Evolutionary conservation across 2,888 invertebrate genomes (phyloP).

Genomic region (Suillia variegata): DNA sequence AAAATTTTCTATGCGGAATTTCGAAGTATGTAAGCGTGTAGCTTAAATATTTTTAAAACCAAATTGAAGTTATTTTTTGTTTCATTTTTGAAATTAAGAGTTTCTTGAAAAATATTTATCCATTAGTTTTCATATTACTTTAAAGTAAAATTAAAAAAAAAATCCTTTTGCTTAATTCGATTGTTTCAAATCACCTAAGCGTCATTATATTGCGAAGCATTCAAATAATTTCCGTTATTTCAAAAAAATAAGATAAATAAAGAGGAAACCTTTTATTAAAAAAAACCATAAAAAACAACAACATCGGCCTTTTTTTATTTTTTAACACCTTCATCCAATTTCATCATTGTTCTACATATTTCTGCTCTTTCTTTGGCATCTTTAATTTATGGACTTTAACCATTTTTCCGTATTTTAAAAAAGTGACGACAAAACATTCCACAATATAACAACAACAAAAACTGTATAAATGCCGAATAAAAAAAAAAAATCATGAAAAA

Average conservation of each 20-base stretch:
- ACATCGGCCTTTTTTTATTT: slow-evolving; percentile 46
- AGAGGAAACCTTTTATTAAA: too few relatives aligned
- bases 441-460: slow-evolving; percentile 56
- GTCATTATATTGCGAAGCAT: too few relatives aligned
- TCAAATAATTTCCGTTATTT: slow-evolving; percentile 21
- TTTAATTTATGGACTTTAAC: slow-evolving; percentile 56
- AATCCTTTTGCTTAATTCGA: too few relatives aligned
- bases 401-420: slow-evolving; percentile 41
- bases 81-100: too few relatives aligned
- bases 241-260: slow-evolving; percentile 15
- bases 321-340: slow-evolving; percentile 60
- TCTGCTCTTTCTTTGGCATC: slow-evolving; percentile 17
- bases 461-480: slow-evolving; percentile 29
- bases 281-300: slow-evolving; percentile 17
- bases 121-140: too few relatives aligned
- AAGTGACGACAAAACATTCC: slow-evolving; percentile 60
- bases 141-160: too few relatives aligned
- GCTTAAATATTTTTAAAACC: too few relatives aligned
- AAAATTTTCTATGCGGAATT: too few relatives aligned
- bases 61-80: too few relatives aligned
- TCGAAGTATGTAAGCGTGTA: too few relatives aligned
- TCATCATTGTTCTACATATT: slow-evolving; percentile 38
- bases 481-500: slow-evolving; percentile 30
- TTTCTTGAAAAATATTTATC: too few relatives aligned
- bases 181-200: too few relatives aligned